These are phyloP conservation scores for Phrynocephalus versicolor DNA, from an alignment of 2,113 vertebrate genomes.

Conservation along the genomic window DNA sequence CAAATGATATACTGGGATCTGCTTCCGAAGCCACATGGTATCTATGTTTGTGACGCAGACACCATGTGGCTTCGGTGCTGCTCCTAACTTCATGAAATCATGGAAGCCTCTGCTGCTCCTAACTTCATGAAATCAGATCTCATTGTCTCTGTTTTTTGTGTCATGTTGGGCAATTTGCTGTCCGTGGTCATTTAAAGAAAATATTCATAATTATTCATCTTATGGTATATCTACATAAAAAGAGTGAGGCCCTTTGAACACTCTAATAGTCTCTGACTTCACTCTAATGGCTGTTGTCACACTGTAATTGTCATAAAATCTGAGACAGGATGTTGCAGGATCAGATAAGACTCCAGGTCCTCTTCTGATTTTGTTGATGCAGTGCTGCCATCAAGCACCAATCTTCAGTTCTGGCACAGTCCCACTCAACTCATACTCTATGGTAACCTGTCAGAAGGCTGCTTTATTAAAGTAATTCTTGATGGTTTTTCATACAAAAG, in stretches of 20 bases:
- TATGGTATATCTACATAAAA: neutral
- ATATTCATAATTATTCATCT: neutral
- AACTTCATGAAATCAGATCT: neutral
- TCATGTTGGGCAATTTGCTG: neutral
- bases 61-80: neutral
- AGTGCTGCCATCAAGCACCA: neutral
- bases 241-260: neutral
- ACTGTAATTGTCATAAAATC: neutral
- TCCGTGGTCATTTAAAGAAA: neutral
- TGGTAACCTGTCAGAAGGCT: neutral
- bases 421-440: neutral
- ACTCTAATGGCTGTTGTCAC: neutral
- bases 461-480: conserved; percentile 9
- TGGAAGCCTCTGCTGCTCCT: too few species aligned
- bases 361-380: neutral
- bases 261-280: too few species aligned
- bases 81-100: neutral
- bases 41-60: neutral
- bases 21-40: neutral
- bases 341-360: conserved; percentile 46
- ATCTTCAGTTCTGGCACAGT: conserved; percentile 6
- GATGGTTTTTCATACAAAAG: neutral
- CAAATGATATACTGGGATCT: neutral
- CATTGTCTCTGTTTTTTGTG: neutral
- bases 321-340: neutral